These are phyloP conservation scores for Turdus rufiventris DNA, from an alignment of 2,113 vertebrate genomes.

Conservation along the genomic window DNA sequence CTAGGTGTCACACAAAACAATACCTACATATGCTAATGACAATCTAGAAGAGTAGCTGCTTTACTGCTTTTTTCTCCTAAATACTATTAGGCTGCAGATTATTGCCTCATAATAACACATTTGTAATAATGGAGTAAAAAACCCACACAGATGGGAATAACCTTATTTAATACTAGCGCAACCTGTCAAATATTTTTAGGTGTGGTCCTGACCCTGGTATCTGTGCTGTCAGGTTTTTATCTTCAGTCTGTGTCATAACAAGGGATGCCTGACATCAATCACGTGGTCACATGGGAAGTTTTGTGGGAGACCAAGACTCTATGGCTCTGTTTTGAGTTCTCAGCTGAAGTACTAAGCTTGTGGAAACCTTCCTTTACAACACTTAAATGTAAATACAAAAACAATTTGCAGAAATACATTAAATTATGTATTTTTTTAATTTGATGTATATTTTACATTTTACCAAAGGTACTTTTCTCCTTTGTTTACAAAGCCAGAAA, in stretches of 20 bases:
- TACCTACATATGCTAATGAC: not conserved
- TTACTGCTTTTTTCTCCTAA: not conserved
- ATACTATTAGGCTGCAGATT: not conserved
- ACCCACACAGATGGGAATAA: not conserved
- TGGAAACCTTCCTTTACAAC: not conserved
- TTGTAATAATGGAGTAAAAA: not conserved
- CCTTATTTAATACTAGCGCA: not conserved
- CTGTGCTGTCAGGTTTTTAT: not conserved
- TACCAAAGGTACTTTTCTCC: conserved; percentile 26
- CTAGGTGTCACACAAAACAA: not conserved
- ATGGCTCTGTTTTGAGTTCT: not conserved
- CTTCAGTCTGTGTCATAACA: not conserved
- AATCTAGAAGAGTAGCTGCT: not conserved
- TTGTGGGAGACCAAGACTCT: not conserved
- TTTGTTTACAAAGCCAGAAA: conserved; percentile 30
- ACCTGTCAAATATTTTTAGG: not conserved
- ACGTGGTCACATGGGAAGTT: not conserved
- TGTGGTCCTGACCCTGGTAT: not conserved
- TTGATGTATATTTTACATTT: not conserved
- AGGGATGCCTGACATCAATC: not conserved
- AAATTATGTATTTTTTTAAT: not conserved
- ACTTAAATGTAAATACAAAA: not conserved
- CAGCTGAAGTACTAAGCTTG: not conserved
- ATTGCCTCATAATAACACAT: not conserved
- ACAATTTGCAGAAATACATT: not conserved